These are phyloP conservation scores for Lagorchestes hirsutus DNA, from an alignment of 2,797 vertebrate species.

Conservation along the genomic window DNA sequence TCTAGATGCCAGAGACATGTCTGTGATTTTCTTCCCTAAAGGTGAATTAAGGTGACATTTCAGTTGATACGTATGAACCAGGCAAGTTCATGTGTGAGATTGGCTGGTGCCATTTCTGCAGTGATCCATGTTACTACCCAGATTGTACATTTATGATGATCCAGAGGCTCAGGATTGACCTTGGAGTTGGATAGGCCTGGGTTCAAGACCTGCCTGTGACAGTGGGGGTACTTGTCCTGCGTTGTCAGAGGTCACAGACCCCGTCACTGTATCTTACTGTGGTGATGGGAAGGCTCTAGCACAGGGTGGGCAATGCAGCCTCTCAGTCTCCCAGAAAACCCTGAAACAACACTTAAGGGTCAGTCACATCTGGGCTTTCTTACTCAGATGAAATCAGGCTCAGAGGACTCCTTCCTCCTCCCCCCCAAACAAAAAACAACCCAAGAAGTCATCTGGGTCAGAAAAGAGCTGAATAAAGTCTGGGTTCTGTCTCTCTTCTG, in stretches of 20 bases:
- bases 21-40: too few species aligned
- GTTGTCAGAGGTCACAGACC: not conserved
- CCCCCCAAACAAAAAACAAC: not conserved
- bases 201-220: not conserved
- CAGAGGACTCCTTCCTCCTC: not conserved
- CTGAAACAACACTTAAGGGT: not conserved
- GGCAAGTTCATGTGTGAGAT: not conserved
- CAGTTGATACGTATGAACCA: not conserved
- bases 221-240: too few species aligned
- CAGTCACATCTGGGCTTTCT: not conserved
- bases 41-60: not conserved
- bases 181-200: not conserved
- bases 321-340: not conserved
- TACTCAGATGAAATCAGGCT: too few species aligned
- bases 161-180: not conserved
- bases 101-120: not conserved
- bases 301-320: not conserved
- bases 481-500: not conserved
- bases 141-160: too few species aligned
- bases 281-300: not conserved
- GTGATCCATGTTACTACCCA: too few species aligned
- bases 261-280: not conserved
- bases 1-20: not conserved
- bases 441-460: not conserved
- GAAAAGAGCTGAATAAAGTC: not conserved